These are phyloP conservation scores for Euwallacea fornicatus DNA, from an alignment of 1,140 invertebrate genomes.

Conservation along the genomic window DNA sequence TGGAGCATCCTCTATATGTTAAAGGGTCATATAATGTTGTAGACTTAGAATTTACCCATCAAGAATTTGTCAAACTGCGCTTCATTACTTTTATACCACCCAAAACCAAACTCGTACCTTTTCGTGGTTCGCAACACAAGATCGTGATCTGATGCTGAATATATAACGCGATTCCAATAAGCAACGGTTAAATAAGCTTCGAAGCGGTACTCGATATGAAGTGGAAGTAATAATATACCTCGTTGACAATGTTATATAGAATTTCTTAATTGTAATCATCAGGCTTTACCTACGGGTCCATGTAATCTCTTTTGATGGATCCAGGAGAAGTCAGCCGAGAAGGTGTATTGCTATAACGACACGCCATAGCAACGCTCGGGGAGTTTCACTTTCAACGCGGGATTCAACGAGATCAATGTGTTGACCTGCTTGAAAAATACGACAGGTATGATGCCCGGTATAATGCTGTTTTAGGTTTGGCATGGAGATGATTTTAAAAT, in stretches of 20 bases:
- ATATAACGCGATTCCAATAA: not conserved
- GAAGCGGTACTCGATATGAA: conserved; percentile 23
- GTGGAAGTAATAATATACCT: conserved; percentile 6
- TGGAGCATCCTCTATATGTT: too few species aligned
- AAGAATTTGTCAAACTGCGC: too few species aligned
- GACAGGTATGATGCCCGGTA: not conserved
- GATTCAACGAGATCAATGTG: conserved; percentile 33
- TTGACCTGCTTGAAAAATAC: conserved; percentile 34
- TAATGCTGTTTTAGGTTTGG: too few species aligned
- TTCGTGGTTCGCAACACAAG: too few species aligned
- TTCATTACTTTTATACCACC: too few species aligned
- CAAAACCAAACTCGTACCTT: too few species aligned
- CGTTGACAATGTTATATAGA: conserved; percentile 22
- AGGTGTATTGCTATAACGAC: conserved; percentile 48
- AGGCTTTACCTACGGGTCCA: conserved; percentile 32
- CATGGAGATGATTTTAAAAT: too few species aligned
- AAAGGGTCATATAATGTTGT: too few species aligned
- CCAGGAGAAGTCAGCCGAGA: conserved; percentile 33
- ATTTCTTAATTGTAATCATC: conserved; percentile 38
- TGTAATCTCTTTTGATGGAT: conserved; percentile 36
- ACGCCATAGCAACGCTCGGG: conserved; percentile 48
- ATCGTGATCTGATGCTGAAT: too few species aligned
- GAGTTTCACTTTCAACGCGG: conserved; percentile 37
- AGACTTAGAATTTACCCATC: too few species aligned
- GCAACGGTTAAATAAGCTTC: not conserved